Base-by-base conservation (phyloP, 2,113 vertebrate genomes). In the Mus musculus region DNA sequence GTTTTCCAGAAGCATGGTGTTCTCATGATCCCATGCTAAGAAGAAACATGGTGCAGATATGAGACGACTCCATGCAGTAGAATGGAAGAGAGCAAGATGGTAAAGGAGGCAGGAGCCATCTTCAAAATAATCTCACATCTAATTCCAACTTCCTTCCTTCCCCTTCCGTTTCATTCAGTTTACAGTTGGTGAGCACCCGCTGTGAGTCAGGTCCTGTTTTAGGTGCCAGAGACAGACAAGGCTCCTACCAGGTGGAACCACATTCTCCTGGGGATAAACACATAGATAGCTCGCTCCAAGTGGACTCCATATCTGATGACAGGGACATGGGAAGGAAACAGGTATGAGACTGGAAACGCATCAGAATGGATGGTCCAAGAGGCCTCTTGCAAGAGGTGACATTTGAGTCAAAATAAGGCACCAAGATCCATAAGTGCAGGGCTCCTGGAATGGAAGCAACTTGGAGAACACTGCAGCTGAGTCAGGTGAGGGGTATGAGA, bases 151-250 rank as follows among this genome's bases (percentile, higher is more conserved):
- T 30, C 63, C 22, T 26, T 54, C 24, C 22, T 26, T 61, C 81
- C 75, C 42, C 52, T 72, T 90, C 33, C 59, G 54, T 30, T 92
- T 91, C 30, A 89, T 90, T 86, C 69, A 94, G 71, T 9, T 86
- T 73, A 39, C 14, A 95, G 72, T 82, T 73, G 61, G 12, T 81
- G 86, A 95, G 52, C 22, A 86, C 42, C 30, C 56, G 61, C 80
- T 91, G 3, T 89, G 19, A 56, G 36, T 49, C 88, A 87, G 88
- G 26, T 12, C 59, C n/a, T 91, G 10, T 95, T 88, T 73, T 82
- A 49, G 42, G 69, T 87, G 33, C 69, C 52, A 76, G 67, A 65
- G 61, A 87, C 39, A 91, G 89, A 42, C 4, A 69, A 84, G 49
- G 54, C 61, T 77, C 78, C 75, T 63, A 82, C 39, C 49, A 80